phyloP scores from a whole-genome alignment of 2,113 vertebrate genomes.

The Ammodytes marinus region DNA sequence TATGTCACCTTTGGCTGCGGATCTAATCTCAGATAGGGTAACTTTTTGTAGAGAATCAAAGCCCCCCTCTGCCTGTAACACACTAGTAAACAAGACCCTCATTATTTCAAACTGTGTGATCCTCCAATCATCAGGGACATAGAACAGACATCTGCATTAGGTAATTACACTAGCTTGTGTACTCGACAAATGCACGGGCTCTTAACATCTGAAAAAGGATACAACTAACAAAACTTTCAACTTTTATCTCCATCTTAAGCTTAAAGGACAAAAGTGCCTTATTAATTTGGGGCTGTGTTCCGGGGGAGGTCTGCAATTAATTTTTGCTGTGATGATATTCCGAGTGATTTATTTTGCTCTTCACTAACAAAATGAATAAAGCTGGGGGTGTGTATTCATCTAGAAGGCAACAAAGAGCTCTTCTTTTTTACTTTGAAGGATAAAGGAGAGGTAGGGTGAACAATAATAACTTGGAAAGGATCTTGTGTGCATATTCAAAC shows the following conservation, averaged over 20 bases:
- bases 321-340: not conserved
- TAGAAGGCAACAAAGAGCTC: not conserved
- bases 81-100: slow-evolving; percentile 68
- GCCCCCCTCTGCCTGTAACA: slow-evolving; percentile 50
- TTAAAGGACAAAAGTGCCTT: not conserved
- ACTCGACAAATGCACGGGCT: slow-evolving; percentile 44
- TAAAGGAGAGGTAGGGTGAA: slow-evolving; percentile 7
- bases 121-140: slow-evolving; percentile 61
- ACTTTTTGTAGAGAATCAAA: slow-evolving; percentile 64
- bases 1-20: slow-evolving; percentile 60
- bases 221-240: slow-evolving; percentile 18
- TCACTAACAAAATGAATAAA: not conserved
- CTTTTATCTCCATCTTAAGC: slow-evolving; percentile 22
- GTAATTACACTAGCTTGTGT: slow-evolving; percentile 57
- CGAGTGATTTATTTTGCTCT: slow-evolving; percentile 14
- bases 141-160: slow-evolving; percentile 55
- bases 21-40: slow-evolving; percentile 47
- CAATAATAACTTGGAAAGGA: slow-evolving; percentile 27
- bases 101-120: slow-evolving; percentile 73
- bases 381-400: slow-evolving; percentile 20
- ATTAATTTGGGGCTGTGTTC: slow-evolving; percentile 13
- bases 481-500: slow-evolving; percentile 12
- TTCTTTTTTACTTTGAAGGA: not conserved
- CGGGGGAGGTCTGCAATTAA: slow-evolving; percentile 2
- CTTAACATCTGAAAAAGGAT: slow-evolving; percentile 23